Evolutionary conservation across 2,888 invertebrate genomes (phyloP).

Genomic region (Abrostola tripartita): DNA sequence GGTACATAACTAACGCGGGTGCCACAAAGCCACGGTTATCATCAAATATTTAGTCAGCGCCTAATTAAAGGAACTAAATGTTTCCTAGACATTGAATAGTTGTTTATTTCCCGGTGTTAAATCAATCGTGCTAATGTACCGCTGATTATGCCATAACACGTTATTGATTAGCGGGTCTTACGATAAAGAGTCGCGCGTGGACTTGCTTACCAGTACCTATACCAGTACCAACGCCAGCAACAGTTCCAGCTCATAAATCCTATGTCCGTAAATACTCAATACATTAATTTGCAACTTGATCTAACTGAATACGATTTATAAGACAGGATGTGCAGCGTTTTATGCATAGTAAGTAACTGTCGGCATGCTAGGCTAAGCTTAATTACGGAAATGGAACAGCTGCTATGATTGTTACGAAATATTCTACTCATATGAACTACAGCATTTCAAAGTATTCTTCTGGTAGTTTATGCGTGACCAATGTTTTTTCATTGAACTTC

Average conservation of each 20-base stretch:
- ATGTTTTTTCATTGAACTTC: too few relatives aligned
- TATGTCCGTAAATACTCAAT: constrained; percentile 40
- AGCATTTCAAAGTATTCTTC: not conserved
- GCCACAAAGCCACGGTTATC: constrained; percentile 24
- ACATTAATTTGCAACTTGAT: constrained; percentile 45
- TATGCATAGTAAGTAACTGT: constrained; percentile 17
- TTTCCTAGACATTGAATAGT: constrained; percentile 72
- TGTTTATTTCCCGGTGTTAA: constrained; percentile 70
- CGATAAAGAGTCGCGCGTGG: constrained; percentile 32
- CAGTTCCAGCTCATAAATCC: constrained; percentile 40
- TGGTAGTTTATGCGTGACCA: too few relatives aligned
- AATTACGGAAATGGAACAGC: not conserved
- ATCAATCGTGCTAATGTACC: constrained; percentile 68
- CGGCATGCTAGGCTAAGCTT: not conserved
- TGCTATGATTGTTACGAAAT: not conserved
- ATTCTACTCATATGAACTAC: not conserved
- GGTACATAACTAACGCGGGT: too few relatives aligned
- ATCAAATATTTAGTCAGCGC: constrained; percentile 43
- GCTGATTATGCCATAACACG: constrained; percentile 63
- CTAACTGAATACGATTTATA: constrained; percentile 30
- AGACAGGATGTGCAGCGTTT: constrained; percentile 26
- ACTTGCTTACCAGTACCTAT: not conserved
- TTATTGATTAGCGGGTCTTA: constrained; percentile 59
- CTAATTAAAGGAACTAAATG: constrained; percentile 63
- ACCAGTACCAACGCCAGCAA: constrained; percentile 13